Evolutionary conservation across 2,113 vertebrate genomes (phyloP).

Genomic region (Numenius arquata): DNA sequence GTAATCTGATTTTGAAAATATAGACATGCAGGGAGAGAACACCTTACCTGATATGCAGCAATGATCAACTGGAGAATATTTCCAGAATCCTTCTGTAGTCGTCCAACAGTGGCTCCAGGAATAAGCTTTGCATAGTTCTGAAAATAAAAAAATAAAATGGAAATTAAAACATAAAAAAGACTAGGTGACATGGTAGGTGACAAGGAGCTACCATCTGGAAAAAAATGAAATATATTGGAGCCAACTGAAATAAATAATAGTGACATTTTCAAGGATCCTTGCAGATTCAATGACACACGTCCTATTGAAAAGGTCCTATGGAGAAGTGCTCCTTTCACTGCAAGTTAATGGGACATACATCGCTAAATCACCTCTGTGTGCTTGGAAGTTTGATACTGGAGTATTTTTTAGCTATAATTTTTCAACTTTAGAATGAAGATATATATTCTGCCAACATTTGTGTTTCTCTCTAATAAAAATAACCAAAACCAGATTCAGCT

Average conservation of each 20-base stretch:
- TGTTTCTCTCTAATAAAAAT: background rate
- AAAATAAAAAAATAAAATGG: background rate
- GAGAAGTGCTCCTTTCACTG: background rate
- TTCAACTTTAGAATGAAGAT: background rate
- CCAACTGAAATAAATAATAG: background rate
- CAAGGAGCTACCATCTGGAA: background rate
- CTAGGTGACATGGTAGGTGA: background rate
- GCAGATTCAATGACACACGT: rapidly evolving
- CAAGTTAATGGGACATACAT: background rate
- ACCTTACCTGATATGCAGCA: conserved; percentile 90
- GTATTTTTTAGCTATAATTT: background rate
- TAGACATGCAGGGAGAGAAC: background rate
- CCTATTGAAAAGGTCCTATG: background rate
- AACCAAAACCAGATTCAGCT: background rate
- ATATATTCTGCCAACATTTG: background rate
- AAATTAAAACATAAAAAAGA: background rate
- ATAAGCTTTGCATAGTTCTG: conserved; percentile 95
- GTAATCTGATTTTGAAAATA: background rate
- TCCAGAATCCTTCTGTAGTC: conserved; percentile 84
- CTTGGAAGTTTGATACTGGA: background rate
- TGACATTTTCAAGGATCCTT: background rate
- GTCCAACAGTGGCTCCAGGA: conserved; percentile 93
- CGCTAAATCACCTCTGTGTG: background rate
- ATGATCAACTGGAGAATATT: conserved; percentile 95
- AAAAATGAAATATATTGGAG: background rate